phyloP scores from a whole-genome alignment of 2,113 vertebrate species.

The Sinocyclocheilus maitianheensis region DNA sequence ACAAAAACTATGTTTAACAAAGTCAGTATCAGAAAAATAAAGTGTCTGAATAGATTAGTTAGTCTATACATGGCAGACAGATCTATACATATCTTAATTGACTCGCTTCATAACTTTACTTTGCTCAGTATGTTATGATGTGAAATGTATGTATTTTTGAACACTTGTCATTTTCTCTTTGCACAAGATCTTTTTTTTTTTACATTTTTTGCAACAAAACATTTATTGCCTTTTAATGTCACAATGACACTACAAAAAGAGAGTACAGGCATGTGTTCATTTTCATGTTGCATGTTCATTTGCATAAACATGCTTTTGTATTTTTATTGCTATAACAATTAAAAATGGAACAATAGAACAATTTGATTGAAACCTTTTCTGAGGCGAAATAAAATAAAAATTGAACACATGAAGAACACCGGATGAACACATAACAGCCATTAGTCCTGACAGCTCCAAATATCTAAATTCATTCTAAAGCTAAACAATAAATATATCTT shows the following conservation, averaged over 20 bases:
- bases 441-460: not conserved
- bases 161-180: not conserved
- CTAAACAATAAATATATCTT: not conserved
- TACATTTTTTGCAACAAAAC: not conserved
- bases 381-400: not conserved
- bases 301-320: not conserved
- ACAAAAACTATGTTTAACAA: too few relatives aligned
- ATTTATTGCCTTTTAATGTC: not conserved
- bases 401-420: not conserved
- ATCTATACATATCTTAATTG: too few relatives aligned
- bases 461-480: not conserved
- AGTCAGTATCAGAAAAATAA: too few relatives aligned
- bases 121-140: too few relatives aligned
- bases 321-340: not conserved
- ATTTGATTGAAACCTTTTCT: not conserved
- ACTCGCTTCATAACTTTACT: not conserved
- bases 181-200: not conserved
- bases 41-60: too few relatives aligned
- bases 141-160: not conserved
- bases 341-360: not conserved
- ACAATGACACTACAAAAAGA: not conserved
- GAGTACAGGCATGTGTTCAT: not conserved
- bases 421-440: not conserved
- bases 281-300: not conserved
- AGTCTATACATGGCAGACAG: too few relatives aligned